These are phyloP conservation scores for Platerodrilus igneus DNA, from an alignment of 2,888 invertebrate genomes.

Conservation along the genomic window DNA sequence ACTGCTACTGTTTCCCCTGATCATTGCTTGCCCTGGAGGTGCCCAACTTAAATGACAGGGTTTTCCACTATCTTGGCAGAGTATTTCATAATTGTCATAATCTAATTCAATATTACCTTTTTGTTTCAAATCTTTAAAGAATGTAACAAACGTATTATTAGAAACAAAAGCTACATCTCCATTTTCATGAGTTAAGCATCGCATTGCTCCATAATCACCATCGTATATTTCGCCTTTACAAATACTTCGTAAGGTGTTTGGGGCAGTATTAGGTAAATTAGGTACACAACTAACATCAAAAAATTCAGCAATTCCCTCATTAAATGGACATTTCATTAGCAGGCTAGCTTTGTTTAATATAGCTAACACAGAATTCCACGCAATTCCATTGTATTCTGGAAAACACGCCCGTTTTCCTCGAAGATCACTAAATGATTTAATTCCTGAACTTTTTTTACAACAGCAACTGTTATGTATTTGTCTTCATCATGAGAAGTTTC, in stretches of 20 bases:
- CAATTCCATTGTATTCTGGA: conserved; percentile 71
- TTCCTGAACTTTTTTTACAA: conserved; percentile 56
- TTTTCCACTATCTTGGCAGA: conserved; percentile 54
- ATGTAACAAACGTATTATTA: conserved; percentile 37
- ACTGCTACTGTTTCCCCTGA: conserved; percentile 52
- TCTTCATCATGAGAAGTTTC: conserved; percentile 58
- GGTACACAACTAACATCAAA: conserved; percentile 66
- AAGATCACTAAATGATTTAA: conserved; percentile 59
- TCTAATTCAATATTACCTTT: conserved; percentile 23
- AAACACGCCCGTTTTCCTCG: conserved; percentile 72
- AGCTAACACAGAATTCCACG: conserved; percentile 58
- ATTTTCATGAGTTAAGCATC: conserved; percentile 61
- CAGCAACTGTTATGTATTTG: conserved; percentile 62
- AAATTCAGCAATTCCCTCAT: conserved; percentile 51
- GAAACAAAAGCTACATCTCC: conserved; percentile 75
- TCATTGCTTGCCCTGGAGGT: conserved; percentile 63
- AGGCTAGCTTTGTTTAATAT: conserved; percentile 44
- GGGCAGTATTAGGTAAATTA: conserved; percentile 39
- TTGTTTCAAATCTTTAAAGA: conserved; percentile 41
- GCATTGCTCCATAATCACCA: conserved; percentile 61
- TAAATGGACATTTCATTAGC: conserved; percentile 46
- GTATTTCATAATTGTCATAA: conserved; percentile 49
- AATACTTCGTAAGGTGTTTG: conserved; percentile 34
- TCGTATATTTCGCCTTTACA: conserved; percentile 42
- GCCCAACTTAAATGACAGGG: conserved; percentile 65